Conservation (phyloP, 2,888 invertebrate genomes). For the Venusia cambrica region DNA sequence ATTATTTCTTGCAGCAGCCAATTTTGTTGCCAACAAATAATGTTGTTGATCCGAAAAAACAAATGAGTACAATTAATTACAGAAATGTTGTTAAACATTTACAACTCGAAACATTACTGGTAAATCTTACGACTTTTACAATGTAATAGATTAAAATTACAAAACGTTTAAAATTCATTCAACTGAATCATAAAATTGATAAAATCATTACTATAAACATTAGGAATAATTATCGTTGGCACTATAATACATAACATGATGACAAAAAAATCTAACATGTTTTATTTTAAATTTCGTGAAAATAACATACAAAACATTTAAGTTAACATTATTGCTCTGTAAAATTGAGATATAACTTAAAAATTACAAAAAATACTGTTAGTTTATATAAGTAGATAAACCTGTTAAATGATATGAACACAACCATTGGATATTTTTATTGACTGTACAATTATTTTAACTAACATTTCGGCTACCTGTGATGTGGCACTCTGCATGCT, state of each 20-base stretch:
- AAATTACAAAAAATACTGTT: slow-evolving; percentile 7
- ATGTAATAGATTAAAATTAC: slow-evolving; percentile 5
- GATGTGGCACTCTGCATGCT: slow-evolving; percentile 65
- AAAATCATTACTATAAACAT: slow-evolving; percentile 8
- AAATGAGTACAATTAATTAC: slow-evolving; percentile 3
- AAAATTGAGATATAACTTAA: slow-evolving; percentile 24
- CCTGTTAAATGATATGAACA: slow-evolving; percentile 43
- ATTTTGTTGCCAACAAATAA: slow-evolving; percentile 1
- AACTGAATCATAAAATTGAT: slow-evolving; percentile 8
- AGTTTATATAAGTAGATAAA: slow-evolving; percentile 14
- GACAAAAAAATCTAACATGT: too few relatives aligned
- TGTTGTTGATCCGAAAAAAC: slow-evolving; percentile 4
- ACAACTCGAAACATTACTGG: slow-evolving; percentile 9
- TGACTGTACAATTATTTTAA: slow-evolving; percentile 20
- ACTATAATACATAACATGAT: slow-evolving; percentile 1
- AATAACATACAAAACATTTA: too few relatives aligned
- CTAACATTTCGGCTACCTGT: slow-evolving; percentile 57
- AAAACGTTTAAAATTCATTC: slow-evolving; percentile 9
- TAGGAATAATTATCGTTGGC: slow-evolving; percentile 10
- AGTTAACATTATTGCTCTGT: slow-evolving; percentile 18
- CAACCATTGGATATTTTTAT: slow-evolving; percentile 45
- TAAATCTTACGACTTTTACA: slow-evolving; percentile 2
- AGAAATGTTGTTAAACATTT: slow-evolving; percentile 6
- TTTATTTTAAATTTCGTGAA: too few relatives aligned
- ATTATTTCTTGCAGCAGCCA: too few relatives aligned